A percentile compares a stretch with the other conserved stretches of the same genome.
Evolutionary conservation across 2,888 invertebrate species (phyloP).

Genomic region (Rotaria macrura): DNA sequence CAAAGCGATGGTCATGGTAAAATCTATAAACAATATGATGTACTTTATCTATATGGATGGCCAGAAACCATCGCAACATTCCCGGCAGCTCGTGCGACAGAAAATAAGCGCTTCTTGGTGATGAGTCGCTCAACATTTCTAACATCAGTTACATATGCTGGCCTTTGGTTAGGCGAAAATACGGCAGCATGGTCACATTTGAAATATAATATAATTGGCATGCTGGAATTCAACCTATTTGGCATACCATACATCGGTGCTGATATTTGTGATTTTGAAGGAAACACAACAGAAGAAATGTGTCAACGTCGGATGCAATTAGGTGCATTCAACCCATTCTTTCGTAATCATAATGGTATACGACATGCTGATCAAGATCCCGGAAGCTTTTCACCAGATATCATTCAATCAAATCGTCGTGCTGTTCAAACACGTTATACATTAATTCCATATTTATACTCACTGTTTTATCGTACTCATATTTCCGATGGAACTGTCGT

Average conservation of each 20-base stretch:
- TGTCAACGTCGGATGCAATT: conserved; percentile 38
- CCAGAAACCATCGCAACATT: conserved; percentile 66
- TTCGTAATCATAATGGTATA: conserved; percentile 37
- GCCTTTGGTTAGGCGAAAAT: conserved; percentile 76
- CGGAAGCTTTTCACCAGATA: conserved; percentile 38
- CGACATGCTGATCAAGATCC: conserved; percentile 40
- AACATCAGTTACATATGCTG: conserved; percentile 45
- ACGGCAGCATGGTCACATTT: conserved; percentile 58
- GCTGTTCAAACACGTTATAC: conserved; percentile 42
- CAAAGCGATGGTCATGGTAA: not conserved
- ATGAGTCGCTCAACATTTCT: conserved; percentile 48
- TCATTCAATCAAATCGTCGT: conserved; percentile 39
- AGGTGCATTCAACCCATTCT: conserved; percentile 37
- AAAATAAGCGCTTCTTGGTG: conserved; percentile 47
- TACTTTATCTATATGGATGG: conserved; percentile 68
- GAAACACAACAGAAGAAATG: conserved; percentile 34
- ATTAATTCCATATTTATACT: conserved; percentile 45
- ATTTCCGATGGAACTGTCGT: conserved; percentile 64
- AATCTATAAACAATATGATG: conserved; percentile 58
- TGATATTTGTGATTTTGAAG: not conserved
- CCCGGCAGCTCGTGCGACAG: conserved; percentile 43
- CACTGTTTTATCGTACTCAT: conserved; percentile 51
- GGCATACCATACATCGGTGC: conserved; percentile 42
- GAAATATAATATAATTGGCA: conserved; percentile 36
- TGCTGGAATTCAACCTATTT: conserved; percentile 45